Evolutionary conservation across 1,140 invertebrate species (phyloP).

Genomic region (Drosophila ohnishii): DNA sequence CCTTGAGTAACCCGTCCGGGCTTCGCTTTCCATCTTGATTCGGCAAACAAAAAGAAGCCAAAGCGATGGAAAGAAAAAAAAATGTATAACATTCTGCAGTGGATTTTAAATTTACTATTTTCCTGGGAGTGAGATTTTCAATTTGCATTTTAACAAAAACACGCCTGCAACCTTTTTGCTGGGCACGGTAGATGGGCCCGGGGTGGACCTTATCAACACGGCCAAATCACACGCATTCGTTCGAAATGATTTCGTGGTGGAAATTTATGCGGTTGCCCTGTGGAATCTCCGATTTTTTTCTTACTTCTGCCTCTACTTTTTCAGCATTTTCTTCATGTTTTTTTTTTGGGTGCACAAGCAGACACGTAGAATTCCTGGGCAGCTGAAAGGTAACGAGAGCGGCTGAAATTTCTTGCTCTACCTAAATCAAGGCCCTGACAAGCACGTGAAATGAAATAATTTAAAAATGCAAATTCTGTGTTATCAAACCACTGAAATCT

Average conservation of each 20-base stretch:
- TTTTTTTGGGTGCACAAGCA: constrained; percentile 9
- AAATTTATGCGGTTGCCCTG: constrained; percentile 68
- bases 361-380: constrained; percentile 53
- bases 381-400: constrained; percentile 42
- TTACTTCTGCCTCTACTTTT: constrained; percentile 30
- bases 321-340: constrained; percentile 5
- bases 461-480: constrained; percentile 70
- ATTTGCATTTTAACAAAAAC: constrained; percentile 72
- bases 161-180: constrained; percentile 45
- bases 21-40: constrained; percentile 30
- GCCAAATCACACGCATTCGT: constrained; percentile 71
- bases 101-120: constrained; percentile 68
- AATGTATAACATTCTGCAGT: constrained; percentile 25
- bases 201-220: constrained; percentile 61
- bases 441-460: constrained; percentile 77
- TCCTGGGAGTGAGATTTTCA: constrained; percentile 58
- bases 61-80: constrained; percentile 4
- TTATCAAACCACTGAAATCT: constrained; percentile 61
- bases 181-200: constrained; percentile 21
- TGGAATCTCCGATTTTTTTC: constrained; percentile 34
- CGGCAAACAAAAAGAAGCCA: constrained; percentile 25
- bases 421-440: constrained; percentile 74
- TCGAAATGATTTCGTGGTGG: constrained; percentile 61
- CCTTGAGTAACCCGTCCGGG: constrained; percentile 35
- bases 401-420: constrained; percentile 48